Evolutionary conservation across 2,797 vertebrate genomes (phyloP).

Genomic region (Arnoldichthys spilopterus): DNA sequence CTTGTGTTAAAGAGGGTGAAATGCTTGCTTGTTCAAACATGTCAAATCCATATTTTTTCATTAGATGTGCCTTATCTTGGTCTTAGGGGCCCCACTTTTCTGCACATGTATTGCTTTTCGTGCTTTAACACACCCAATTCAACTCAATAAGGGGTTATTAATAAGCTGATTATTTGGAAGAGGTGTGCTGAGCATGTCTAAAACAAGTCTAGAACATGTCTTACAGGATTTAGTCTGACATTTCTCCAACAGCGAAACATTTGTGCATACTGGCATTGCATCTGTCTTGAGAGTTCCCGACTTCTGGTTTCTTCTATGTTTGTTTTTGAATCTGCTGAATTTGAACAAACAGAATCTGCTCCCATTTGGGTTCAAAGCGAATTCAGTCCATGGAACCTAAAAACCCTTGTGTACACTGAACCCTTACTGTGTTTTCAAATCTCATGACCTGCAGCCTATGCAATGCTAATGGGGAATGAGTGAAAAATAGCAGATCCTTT

Average conservation of each 20-base stretch:
- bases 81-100: background rate
- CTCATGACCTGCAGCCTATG: background rate
- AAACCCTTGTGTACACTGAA: background rate
- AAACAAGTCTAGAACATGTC: background rate
- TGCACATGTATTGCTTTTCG: no score
- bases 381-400: background rate
- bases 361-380: background rate
- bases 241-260: background rate
- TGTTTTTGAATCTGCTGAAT: background rate
- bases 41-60: no score
- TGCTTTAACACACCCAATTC: no score
- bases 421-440: background rate
- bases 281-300: background rate
- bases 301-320: background rate
- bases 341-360: background rate
- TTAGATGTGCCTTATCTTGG: no score
- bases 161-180: no score
- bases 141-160: no score
- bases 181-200: no score
- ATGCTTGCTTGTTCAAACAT: no score
- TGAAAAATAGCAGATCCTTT: background rate
- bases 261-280: background rate
- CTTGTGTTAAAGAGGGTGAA: no score
- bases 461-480: background rate
- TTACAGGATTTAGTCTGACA: background rate